Conservation (phyloP, 1,140 invertebrate genomes). For the Drosophila guanche region DNA sequence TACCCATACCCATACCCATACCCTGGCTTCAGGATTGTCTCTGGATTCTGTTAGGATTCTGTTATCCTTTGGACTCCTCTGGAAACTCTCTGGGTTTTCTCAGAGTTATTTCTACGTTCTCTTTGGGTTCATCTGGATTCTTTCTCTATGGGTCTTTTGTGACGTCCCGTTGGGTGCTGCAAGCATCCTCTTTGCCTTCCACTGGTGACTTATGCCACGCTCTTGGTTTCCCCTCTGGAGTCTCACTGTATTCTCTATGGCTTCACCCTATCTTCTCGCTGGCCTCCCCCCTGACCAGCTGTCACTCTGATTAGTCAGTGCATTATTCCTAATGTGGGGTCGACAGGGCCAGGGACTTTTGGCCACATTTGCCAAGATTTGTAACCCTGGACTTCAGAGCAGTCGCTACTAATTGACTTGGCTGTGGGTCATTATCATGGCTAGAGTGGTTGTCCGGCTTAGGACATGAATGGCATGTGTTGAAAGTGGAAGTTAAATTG, state of each 20-base stretch:
- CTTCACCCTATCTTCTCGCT: slow-evolving; percentile 1
- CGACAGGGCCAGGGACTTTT: slow-evolving; percentile 17
- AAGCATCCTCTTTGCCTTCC: too few species aligned
- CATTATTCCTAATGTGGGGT: slow-evolving; percentile 37
- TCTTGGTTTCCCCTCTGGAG: too few species aligned
- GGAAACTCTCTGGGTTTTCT: too few species aligned
- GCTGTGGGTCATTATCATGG: slow-evolving; percentile 50
- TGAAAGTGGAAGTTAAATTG: slow-evolving; percentile 82
- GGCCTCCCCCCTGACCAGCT: slow-evolving; percentile 36
- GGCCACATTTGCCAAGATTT: slow-evolving; percentile 40
- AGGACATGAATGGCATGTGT: slow-evolving; percentile 50
- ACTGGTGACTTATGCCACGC: too few species aligned
- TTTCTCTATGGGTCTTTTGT: too few species aligned
- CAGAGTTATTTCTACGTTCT: too few species aligned
- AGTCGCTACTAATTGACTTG: slow-evolving; percentile 69
- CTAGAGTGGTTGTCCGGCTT: not conserved
- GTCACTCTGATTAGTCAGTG: slow-evolving; percentile 62
- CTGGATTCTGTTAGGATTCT: too few species aligned
- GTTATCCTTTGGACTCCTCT: too few species aligned
- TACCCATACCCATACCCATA: too few species aligned
- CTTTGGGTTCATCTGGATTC: too few species aligned
- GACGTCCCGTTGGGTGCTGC: too few species aligned
- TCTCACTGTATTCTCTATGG: not conserved
- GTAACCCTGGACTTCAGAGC: slow-evolving; percentile 13
- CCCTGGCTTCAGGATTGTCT: too few species aligned